phyloP scores from a whole-genome alignment of 2,888 invertebrate species.

The Hyalella azteca region DNA sequence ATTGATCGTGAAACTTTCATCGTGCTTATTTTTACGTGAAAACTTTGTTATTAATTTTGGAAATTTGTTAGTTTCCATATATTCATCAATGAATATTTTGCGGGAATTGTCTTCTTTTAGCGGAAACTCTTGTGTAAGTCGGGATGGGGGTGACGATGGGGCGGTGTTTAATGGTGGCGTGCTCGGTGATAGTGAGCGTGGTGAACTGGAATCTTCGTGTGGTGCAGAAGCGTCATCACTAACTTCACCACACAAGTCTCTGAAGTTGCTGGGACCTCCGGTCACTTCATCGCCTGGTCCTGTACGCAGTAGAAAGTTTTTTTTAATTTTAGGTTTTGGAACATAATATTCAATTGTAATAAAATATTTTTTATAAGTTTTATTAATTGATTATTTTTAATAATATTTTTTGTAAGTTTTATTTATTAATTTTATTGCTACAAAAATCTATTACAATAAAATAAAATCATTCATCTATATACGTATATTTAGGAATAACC shows the following conservation, averaged over 20 bases:
- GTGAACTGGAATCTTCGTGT: constrained; percentile 1
- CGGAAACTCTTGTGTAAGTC: neutral
- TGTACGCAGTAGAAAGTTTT: too few relatives aligned
- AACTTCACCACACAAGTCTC: constrained; percentile 10
- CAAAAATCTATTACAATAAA: too few relatives aligned
- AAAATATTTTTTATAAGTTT: too few relatives aligned
- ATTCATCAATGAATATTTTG: neutral
- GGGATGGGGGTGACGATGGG: neutral
- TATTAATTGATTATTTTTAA: too few relatives aligned
- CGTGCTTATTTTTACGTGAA: neutral
- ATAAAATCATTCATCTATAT: too few relatives aligned
- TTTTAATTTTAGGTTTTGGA: too few relatives aligned
- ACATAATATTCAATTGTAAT: too few relatives aligned
- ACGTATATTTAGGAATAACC: too few relatives aligned
- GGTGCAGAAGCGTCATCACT: constrained; percentile 21
- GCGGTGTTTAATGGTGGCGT: neutral
- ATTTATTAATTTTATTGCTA: too few relatives aligned
- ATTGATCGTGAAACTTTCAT: neutral
- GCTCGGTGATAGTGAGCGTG: constrained; percentile 2
- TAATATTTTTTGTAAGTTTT: too few relatives aligned
- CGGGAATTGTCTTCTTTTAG: neutral
- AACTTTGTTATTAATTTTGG: neutral
- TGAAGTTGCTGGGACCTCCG: neutral
- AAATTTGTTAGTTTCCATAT: too few relatives aligned
- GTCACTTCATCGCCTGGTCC: neutral